Conservation (phyloP, 2,113 vertebrate species). For the Formicarius rufipectus region DNA sequence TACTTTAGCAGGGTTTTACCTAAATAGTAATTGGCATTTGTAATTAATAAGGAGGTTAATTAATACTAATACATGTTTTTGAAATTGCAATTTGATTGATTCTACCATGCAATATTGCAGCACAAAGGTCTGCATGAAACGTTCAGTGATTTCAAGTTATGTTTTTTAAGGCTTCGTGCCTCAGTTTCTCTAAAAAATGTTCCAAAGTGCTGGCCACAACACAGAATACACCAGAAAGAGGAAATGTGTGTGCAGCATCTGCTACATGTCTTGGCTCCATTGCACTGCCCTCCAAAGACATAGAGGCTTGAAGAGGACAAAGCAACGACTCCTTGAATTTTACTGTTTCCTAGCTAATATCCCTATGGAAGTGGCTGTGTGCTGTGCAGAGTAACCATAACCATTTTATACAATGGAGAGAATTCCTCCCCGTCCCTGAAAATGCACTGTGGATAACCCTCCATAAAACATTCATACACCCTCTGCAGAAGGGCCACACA, state of each 20-base stretch:
- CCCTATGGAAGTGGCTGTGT: background rate
- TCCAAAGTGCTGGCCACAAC: background rate
- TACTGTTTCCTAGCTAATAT: background rate
- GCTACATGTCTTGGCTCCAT: background rate
- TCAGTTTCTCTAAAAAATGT: conserved; percentile 21
- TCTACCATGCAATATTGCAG: conserved; percentile 11
- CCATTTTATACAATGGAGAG: background rate
- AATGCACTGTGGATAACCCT: background rate
- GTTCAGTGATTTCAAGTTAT: background rate
- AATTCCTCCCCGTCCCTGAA: background rate
- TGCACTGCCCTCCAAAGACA: background rate
- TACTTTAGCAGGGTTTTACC: background rate
- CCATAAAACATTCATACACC: background rate
- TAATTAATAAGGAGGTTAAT: background rate
- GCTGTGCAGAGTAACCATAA: background rate
- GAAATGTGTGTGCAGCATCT: background rate
- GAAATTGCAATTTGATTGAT: background rate
- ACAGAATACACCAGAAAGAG: background rate
- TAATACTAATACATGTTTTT: background rate
- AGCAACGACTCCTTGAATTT: background rate
- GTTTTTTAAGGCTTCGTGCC: conserved; percentile 14
- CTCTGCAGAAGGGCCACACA: background rate
- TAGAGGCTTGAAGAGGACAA: background rate
- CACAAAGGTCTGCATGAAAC: background rate
- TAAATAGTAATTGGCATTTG: background rate